Conservation (phyloP, 2,797 vertebrate genomes). For the Onychomys arenicola region DNA sequence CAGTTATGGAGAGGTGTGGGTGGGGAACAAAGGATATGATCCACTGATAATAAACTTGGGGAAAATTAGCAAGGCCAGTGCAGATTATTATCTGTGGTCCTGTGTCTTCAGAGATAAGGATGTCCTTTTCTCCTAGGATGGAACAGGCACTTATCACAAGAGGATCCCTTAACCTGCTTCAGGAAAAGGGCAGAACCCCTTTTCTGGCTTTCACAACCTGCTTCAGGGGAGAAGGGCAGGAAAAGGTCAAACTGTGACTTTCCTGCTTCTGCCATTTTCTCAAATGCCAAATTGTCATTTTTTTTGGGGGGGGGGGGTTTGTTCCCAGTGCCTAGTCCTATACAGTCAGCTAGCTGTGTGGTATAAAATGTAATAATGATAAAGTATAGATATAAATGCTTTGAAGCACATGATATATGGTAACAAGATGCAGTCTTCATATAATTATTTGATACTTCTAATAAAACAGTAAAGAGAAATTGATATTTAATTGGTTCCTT, state of each 20-base stretch:
- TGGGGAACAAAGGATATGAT: not conserved
- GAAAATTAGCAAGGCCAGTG: not conserved
- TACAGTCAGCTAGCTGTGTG: not conserved
- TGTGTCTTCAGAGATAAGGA: conserved; percentile 39
- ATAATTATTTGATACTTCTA: not conserved
- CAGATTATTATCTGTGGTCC: not conserved
- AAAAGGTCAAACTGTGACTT: conserved; percentile 15
- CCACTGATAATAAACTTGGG: not conserved
- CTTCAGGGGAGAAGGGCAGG: not conserved
- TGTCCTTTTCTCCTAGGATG: not conserved
- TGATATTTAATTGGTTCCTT: conserved; percentile 51
- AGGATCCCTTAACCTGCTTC: not conserved
- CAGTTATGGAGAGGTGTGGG: not conserved
- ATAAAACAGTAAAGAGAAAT: conserved; percentile 64
- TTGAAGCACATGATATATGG: conserved; percentile 62
- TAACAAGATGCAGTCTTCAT: conserved; percentile 10
- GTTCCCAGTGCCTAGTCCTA: not conserved
- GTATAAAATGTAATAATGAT: conserved; percentile 49
- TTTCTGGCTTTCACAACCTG: not conserved
- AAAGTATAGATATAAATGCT: conserved; percentile 60
- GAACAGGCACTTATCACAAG: not conserved
- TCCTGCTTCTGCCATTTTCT: not conserved
- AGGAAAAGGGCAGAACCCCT: not conserved
- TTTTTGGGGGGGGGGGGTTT: no score
- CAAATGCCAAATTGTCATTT: conserved; percentile 30